Conservation (phyloP, 2,113 vertebrate genomes). For the Cyprinus carpio region DNA sequence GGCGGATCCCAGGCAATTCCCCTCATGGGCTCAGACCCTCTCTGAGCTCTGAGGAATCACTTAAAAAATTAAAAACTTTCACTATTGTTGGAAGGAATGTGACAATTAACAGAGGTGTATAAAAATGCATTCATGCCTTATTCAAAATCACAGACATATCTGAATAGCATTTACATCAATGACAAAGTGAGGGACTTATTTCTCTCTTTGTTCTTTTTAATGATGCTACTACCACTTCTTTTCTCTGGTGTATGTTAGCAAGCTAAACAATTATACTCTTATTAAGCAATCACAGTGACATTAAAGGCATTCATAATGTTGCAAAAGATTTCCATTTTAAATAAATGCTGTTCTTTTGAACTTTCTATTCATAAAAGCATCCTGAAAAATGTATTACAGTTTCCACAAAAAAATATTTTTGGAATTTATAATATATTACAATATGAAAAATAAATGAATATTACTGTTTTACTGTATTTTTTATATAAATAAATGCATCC, state of each 20-base stretch:
- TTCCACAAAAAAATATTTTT: background rate
- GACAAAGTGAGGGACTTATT: background rate
- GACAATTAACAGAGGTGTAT: background rate
- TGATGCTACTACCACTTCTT: background rate
- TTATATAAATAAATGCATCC: no score
- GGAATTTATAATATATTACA: no score
- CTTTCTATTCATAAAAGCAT: background rate
- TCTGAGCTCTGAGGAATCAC: background rate
- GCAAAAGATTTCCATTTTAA: background rate
- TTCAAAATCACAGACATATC: background rate
- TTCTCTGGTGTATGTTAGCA: background rate
- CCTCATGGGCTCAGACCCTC: constrained; percentile 8
- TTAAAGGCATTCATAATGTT: background rate
- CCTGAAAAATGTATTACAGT: background rate
- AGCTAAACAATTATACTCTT: background rate
- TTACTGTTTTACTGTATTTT: no score
- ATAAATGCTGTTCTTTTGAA: background rate
- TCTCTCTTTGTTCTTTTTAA: background rate
- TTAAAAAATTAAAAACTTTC: background rate
- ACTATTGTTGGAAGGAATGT: background rate
- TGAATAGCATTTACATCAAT: background rate
- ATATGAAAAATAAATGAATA: no score
- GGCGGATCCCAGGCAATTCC: constrained; percentile 31
- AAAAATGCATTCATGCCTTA: constrained; percentile 1
- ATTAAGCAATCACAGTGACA: background rate